A percentile compares a stretch with the other conserved stretches of the same genome.
These are phyloP conservation scores for Lycocerus yunnanus DNA, from an alignment of 2,888 invertebrate genomes.

Conservation along the genomic window DNA sequence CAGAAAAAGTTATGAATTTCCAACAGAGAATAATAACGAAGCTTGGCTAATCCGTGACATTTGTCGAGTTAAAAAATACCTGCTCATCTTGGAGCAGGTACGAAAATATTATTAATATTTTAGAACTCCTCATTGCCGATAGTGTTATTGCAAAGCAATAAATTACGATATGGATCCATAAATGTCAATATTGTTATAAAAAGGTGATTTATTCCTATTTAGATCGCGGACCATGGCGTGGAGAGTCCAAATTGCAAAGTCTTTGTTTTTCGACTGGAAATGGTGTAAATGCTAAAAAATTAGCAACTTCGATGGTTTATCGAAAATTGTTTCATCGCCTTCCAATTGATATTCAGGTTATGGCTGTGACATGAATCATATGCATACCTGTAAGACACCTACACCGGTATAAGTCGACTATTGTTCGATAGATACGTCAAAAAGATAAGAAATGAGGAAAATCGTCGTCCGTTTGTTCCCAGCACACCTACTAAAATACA, in stretches of 20 bases:
- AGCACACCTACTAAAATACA: slow-evolving; percentile 26
- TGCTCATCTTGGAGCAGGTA: background rate
- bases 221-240: background rate
- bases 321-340: background rate
- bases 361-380: slow-evolving; percentile 22
- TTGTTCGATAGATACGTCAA: slow-evolving; percentile 32
- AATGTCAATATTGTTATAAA: background rate
- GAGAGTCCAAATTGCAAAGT: no score
- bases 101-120: background rate
- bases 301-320: background rate
- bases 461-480: slow-evolving; percentile 22
- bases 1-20: background rate
- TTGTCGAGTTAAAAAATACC: background rate
- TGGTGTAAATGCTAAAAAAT: background rate
- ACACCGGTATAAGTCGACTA: slow-evolving; percentile 29
- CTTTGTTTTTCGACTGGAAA: background rate
- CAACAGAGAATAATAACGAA: slow-evolving; percentile 3
- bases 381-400: slow-evolving; percentile 26
- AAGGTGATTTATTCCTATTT: background rate
- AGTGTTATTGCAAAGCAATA: background rate
- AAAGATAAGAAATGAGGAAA: slow-evolving; percentile 33
- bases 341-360: slow-evolving; percentile 20
- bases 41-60: slow-evolving; percentile 5
- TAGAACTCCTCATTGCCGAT: background rate
- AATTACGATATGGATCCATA: background rate